These are phyloP conservation scores for Asobara japonica DNA, from an alignment of 1,140 invertebrate genomes.

Conservation along the genomic window DNA sequence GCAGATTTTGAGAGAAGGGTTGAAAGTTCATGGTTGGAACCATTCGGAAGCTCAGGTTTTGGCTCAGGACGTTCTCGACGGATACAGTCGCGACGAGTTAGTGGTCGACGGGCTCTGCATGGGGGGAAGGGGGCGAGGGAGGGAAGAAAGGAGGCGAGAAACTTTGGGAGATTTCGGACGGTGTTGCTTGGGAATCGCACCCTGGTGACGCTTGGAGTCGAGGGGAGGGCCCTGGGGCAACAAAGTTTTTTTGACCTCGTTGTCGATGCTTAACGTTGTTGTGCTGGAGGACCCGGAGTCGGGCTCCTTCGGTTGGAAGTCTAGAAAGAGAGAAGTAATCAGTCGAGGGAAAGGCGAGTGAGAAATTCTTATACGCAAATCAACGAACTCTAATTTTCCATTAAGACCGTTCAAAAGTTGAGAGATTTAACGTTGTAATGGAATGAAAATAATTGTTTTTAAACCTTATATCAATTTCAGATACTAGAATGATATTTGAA, in stretches of 20 bases:
- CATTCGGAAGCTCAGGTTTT: slow-evolving; percentile 68
- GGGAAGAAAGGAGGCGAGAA: neutral
- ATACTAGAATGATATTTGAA: no score
- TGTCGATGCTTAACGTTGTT: slow-evolving; percentile 68
- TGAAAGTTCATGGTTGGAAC: slow-evolving; percentile 73
- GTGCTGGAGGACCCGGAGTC: slow-evolving; percentile 68
- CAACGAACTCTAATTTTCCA: neutral
- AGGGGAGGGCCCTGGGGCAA: slow-evolving; percentile 51
- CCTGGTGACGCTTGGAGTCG: slow-evolving; percentile 69
- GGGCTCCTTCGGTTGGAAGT: slow-evolving; percentile 62
- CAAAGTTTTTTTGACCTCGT: slow-evolving; percentile 63
- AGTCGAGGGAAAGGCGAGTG: neutral
- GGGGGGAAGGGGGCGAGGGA: neutral
- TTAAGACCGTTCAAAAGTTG: no score
- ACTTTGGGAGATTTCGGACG: slow-evolving; percentile 46
- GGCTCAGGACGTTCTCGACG: slow-evolving; percentile 62
- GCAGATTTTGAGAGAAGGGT: slow-evolving; percentile 71
- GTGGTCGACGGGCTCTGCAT: slow-evolving; percentile 27
- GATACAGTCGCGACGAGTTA: slow-evolving; percentile 58
- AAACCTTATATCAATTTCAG: no score
- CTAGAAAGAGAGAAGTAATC: slow-evolving; percentile 41
- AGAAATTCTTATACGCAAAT: neutral
- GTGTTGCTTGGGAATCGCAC: slow-evolving; percentile 78
- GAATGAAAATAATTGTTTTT: no score
- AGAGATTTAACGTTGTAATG: no score